Conservation (phyloP, 2,888 invertebrate species). For the Oligia latruncula region DNA sequence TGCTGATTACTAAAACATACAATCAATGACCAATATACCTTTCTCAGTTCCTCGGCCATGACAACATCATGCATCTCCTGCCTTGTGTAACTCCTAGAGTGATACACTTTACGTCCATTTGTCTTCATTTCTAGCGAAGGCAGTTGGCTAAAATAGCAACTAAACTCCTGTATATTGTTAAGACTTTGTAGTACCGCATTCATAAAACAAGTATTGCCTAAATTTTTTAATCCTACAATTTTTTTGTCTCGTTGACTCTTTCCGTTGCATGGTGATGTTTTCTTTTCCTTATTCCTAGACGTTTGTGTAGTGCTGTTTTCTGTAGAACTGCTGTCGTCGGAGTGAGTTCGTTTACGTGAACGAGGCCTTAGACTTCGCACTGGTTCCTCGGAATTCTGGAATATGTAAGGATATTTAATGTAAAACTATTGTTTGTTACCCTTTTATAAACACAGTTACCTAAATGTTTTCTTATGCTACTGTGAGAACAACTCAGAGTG, state of each 20-base stretch:
- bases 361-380: conserved; percentile 90
- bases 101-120: conserved; percentile 91
- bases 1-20: neutral
- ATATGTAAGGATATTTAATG: conserved; percentile 1
- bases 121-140: conserved; percentile 92
- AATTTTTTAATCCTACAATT: conserved; percentile 93
- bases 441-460: neutral
- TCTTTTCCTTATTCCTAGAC: conserved; percentile 80
- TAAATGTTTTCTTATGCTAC: neutral
- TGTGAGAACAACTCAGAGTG: neutral
- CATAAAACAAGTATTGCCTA: conserved; percentile 97
- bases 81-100: conserved; percentile 91
- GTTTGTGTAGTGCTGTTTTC: conserved; percentile 82
- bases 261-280: conserved; percentile 80
- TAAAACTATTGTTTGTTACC: neutral
- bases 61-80: conserved; percentile 92
- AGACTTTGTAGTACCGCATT: conserved; percentile 95
- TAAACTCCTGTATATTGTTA: conserved; percentile 96
- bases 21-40: conserved; percentile 79
- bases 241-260: conserved; percentile 90
- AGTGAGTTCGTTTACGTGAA: conserved; percentile 91
- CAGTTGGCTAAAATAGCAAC: conserved; percentile 94
- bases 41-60: conserved; percentile 94
- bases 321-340: conserved; percentile 88
- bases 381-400: conserved; percentile 86